Percentiles rank a stretch among this genome's conserved stretches.
phyloP scores from a whole-genome alignment of 2,113 vertebrate species.

The Istiophorus platypterus region DNA sequence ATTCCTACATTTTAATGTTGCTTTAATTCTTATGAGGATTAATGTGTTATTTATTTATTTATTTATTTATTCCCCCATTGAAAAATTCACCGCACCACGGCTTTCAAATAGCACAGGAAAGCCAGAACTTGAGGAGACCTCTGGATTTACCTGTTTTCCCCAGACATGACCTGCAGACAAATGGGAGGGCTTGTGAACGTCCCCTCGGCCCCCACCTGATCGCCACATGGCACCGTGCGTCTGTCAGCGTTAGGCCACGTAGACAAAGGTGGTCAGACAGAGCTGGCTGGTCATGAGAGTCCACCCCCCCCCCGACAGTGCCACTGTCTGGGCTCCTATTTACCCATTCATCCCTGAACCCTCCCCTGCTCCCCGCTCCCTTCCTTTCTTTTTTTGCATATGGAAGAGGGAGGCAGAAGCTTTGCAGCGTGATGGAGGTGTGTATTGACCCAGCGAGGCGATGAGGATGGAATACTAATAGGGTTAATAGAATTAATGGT shows the following conservation, averaged over 20 bases:
- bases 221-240: conserved; percentile 2
- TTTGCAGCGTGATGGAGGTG: conserved; percentile 73
- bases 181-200: not conserved
- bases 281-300: conserved; percentile 24
- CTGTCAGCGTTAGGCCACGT: not conserved
- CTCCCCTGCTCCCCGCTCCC: conserved; percentile 10
- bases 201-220: conserved; percentile 1
- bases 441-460: conserved; percentile 69
- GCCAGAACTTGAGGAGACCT: not conserved
- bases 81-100: too few species aligned
- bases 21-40: too few species aligned
- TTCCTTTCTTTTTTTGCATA: too few species aligned
- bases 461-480: conserved; percentile 79
- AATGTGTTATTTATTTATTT: too few species aligned
- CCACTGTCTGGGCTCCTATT: conserved; percentile 39
- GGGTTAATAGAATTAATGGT: conserved; percentile 81
- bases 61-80: too few species aligned
- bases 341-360: conserved; percentile 45
- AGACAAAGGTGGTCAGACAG: conserved; percentile 1
- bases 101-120: too few species aligned
- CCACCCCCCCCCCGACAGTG: conserved; percentile 13
- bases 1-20: too few species aligned
- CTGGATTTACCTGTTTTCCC: conserved; percentile 7
- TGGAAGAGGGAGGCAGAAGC: conserved; percentile 45
- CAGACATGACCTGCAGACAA: conserved; percentile 19